These are phyloP conservation scores for Notarius quadriscutis DNA, from an alignment of 2,113 vertebrate species.

Conservation along the genomic window DNA sequence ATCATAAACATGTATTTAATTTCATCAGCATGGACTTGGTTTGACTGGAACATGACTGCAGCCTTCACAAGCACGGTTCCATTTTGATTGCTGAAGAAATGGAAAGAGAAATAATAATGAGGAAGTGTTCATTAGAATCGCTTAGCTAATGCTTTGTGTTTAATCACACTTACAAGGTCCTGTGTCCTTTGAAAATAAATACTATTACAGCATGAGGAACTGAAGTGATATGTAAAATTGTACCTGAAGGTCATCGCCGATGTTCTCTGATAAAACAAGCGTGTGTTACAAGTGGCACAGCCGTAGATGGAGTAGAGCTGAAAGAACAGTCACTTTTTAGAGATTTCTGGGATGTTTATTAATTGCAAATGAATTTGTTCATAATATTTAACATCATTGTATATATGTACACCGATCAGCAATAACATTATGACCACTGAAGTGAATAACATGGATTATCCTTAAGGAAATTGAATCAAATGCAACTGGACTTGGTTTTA, in stretches of 20 bases:
- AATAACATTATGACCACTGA: too few species aligned
- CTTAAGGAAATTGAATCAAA: too few species aligned
- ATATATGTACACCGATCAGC: too few species aligned
- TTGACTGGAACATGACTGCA: conserved; percentile 47
- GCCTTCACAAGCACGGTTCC: conserved; percentile 57
- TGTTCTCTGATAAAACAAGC: conserved; percentile 29
- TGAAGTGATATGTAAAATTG: too few species aligned
- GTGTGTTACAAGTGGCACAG: conserved; percentile 36
- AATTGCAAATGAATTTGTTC: neutral
- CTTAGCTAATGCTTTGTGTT: neutral
- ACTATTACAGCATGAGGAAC: neutral
- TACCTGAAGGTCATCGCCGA: conserved; percentile 59
- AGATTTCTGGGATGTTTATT: neutral
- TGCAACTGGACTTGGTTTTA: too few species aligned
- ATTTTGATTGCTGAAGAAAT: conserved; percentile 31
- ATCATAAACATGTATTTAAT: accelerated
- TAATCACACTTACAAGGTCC: neutral
- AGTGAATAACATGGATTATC: too few species aligned
- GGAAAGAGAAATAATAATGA: neutral
- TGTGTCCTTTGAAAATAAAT: neutral
- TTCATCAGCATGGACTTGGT: accelerated
- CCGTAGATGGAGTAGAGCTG: conserved; percentile 49
- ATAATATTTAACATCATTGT: too few species aligned
- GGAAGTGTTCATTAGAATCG: neutral
- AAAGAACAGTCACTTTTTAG: neutral